Evolutionary conservation across 1,140 invertebrate genomes (phyloP).

Genomic region (Neodiprion virginianus): DNA sequence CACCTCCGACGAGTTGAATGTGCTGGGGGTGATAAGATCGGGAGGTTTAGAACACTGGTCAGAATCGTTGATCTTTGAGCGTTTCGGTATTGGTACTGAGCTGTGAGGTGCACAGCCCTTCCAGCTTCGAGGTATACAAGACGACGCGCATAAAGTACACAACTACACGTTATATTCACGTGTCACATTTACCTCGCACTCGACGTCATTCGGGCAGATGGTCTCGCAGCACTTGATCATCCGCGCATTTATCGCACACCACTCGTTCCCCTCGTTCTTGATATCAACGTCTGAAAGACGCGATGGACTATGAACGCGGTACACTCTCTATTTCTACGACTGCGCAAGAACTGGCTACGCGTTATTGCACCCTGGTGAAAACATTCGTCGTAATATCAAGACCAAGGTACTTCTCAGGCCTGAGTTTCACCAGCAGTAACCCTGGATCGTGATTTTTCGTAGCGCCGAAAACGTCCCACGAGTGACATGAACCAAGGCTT

Average conservation of each 20-base stretch:
- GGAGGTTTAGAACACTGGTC: too few relatives aligned
- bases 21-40: conserved; percentile 27
- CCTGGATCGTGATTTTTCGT: neutral
- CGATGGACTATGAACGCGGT: conserved; percentile 5
- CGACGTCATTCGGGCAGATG: conserved; percentile 31
- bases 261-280: conserved; percentile 22
- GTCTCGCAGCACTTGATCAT: conserved; percentile 36
- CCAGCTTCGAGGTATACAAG: too few relatives aligned
- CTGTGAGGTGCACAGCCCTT: too few relatives aligned
- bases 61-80: too few relatives aligned
- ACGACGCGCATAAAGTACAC: neutral
- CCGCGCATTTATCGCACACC: conserved; percentile 18
- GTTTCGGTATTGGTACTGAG: too few relatives aligned
- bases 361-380: neutral
- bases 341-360: neutral
- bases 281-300: conserved; percentile 30
- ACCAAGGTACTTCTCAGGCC: neutral
- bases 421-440: neutral
- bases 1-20: conserved; percentile 36
- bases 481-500: conserved; percentile 4
- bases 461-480: neutral
- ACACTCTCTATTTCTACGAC: neutral
- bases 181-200: conserved; percentile 29
- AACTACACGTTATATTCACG: neutral
- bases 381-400: neutral